Conservation (phyloP, 2,888 invertebrate genomes). For the Diarsia mendica region DNA sequence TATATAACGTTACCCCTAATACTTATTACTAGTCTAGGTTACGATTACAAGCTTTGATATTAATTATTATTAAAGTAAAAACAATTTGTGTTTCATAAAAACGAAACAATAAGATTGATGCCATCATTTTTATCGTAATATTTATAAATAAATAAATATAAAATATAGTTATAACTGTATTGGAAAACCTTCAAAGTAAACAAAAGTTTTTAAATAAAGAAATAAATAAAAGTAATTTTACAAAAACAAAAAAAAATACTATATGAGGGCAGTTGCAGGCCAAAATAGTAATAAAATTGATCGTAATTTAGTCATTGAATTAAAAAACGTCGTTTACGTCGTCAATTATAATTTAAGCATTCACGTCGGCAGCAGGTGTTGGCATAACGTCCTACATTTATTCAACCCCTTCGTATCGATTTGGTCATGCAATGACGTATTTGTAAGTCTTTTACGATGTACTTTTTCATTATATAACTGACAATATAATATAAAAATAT, state of each 20-base stretch:
- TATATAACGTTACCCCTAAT: constrained; percentile 17
- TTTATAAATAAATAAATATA: not conserved
- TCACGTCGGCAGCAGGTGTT: constrained; percentile 56
- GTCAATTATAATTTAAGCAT: constrained; percentile 47
- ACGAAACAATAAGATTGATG: not conserved
- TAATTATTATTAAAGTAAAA: not conserved
- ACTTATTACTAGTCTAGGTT: constrained; percentile 4
- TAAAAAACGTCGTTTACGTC: constrained; percentile 53
- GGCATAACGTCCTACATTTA: constrained; percentile 36
- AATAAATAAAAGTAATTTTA: constrained; percentile 8
- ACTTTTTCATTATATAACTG: constrained; percentile 34
- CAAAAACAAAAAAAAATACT: not conserved
- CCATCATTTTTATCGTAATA: not conserved
- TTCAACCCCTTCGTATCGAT: constrained; percentile 50
- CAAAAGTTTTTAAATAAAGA: constrained; percentile 19
- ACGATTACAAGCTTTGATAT: not conserved
- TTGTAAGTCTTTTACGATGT: constrained; percentile 29
- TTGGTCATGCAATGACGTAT: constrained; percentile 49
- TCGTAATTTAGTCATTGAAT: constrained; percentile 58
- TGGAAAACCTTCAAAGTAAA: constrained; percentile 18
- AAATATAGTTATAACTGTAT: constrained; percentile 12
- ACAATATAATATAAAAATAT: not conserved
- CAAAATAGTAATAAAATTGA: constrained; percentile 41
- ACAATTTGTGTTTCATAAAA: not conserved
- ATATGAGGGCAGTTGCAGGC: constrained; percentile 37